Evolutionary conservation across 2,888 invertebrate species (phyloP), one percentile per base, ranked within the genome.

Genomic region (Drosophila aldrichi): DNA sequence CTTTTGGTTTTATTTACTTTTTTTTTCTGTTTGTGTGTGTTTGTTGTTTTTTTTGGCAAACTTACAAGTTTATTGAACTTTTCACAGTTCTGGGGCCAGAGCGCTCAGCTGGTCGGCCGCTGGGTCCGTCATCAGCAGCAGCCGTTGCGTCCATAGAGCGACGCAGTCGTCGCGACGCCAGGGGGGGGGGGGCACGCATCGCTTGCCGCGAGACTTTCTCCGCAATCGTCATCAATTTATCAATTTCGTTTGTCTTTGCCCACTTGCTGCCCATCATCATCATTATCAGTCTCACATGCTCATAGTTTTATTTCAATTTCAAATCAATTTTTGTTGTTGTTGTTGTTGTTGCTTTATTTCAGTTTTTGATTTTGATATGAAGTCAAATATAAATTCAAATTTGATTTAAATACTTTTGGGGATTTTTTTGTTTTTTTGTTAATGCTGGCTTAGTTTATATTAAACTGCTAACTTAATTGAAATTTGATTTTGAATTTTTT

Each of bases 41-140:
- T 58, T 25, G 25, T 25, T 57, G 60, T 62, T 69, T 66, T 79
- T 88, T 91, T 91, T 91, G 87, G 89, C 90, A 90, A 90, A 89
- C 81, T 81, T 74, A 79, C 68, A 81, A 90, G 91, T 91, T 91
- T 91, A 89, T 90, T 91, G 91, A 91, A 91, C 91, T 85, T 77
- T 84, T 74, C 73, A 72, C 75, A 75, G 81, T 80, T 81, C 78
- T 81, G 73, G 78, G 65, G 67, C 70, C 57, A 65, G 65, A 63
- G 62, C 64, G 70, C 82, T 76, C 75, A 66, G 73, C 74, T 77
- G 82, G 83, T 69, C 75, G 82, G 70, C 64, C 69, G 75, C 69
- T 77, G 76, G 66, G 46, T 38, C 44, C 60, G 74, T 67, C 76
- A 58, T 67, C 76, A 58, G 25, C 76, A 58, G 25, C 48, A 32